Evolutionary conservation across 1,140 invertebrate species (phyloP), one percentile per base, ranked within the genome.

Genomic region (Aphelenchoides fujianensis): DNA sequence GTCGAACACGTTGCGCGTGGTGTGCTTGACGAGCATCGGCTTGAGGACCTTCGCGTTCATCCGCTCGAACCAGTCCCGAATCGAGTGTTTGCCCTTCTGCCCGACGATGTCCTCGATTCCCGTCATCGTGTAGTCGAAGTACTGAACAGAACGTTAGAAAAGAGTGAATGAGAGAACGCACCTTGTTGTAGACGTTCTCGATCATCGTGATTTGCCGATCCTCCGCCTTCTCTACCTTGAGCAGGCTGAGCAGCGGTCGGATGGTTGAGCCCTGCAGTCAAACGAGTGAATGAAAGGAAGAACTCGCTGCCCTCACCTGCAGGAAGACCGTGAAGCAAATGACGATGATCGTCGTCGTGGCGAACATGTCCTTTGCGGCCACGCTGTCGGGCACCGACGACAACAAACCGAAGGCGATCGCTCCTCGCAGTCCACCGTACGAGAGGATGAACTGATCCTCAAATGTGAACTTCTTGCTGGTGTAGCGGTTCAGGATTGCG

Each of bases 261-360:
- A 88, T 87, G 16, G 87, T 87, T 9, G 86, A 85, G 48, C 87
- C 87, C 67, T 81, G 23, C 27, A 61, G 36, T 74, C 2, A 74
- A 41, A 12, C 16, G 12, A 12, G 16, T 61, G 55, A n/a, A 12
- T 61, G 16, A 16, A 61, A 61, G 55, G 57, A n/a, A 52, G 12
- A n/a, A 53, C 52, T 12, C 12, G 27, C 32, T 32, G 36, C 5
- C 30, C 12, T 53, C 31, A 54, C 64, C 68, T 77, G 62, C 5
- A 32, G 27, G 79, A 88, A 87, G 1, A 88, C 86, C 2, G 88
- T 89, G 75, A 89, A 89, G 71, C 85, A 87, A 52, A 88, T 86
- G 27, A 88, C 86, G 12, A 85, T 75, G 63, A 88, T 85, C 5
- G 87, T 87, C 19, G 87, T 83, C 2, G 87, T 87, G 19, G 88